A percentile compares a stretch with the other conserved stretches of the same genome.
Conservation (phyloP, 1,140 invertebrate genomes). For the Temnothorax longispinosus region DNA sequence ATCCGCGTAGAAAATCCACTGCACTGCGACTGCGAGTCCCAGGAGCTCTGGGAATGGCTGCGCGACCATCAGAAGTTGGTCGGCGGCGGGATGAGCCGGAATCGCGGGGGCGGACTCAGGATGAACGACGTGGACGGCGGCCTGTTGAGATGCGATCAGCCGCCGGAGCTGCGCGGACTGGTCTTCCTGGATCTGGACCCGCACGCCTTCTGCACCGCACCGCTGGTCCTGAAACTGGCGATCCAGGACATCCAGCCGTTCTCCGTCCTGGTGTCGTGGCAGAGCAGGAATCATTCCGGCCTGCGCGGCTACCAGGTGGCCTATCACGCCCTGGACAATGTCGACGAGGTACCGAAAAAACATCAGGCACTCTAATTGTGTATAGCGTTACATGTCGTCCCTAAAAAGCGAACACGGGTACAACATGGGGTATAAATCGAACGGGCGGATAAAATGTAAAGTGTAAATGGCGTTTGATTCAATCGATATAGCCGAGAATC, state of each 20-base stretch:
- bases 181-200: constrained; percentile 92
- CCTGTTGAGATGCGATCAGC: constrained; percentile 91
- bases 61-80: constrained; percentile 93
- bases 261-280: constrained; percentile 95
- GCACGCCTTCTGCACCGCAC: constrained; percentile 92
- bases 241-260: constrained; percentile 95
- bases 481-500: constrained; percentile 40
- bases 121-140: constrained; percentile 80
- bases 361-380: background rate
- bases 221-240: constrained; percentile 92
- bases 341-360: constrained; percentile 83
- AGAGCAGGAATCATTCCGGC: constrained; percentile 94
- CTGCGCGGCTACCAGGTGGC: constrained; percentile 94
- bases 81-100: constrained; percentile 84
- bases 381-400: background rate
- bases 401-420: constrained; percentile 17
- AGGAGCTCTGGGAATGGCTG: constrained; percentile 96
- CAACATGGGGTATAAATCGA: constrained; percentile 34
- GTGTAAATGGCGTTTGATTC: constrained; percentile 52
- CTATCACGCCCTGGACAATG: constrained; percentile 91
- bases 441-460: background rate
- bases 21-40: constrained; percentile 94
- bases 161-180: constrained; percentile 91
- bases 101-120: constrained; percentile 80
- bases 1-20: constrained; percentile 92